Percentiles rank a stretch among this genome's conserved stretches.
phyloP scores from a whole-genome alignment of 2,113 vertebrate genomes.

The Mohoua ochrocephala region DNA sequence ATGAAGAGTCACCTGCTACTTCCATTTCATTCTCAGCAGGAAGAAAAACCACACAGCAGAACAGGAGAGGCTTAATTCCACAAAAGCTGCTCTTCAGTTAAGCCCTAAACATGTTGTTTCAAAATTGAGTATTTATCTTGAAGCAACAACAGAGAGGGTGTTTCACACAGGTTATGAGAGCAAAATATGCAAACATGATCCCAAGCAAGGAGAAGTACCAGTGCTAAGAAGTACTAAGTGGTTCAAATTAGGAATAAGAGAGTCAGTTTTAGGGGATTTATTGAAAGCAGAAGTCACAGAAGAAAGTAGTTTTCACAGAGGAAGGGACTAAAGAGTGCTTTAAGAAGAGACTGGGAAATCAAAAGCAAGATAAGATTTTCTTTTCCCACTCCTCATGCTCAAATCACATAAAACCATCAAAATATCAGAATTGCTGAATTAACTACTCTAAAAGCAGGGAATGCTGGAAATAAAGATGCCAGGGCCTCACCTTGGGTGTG shows the following conservation, averaged over 20 bases:
- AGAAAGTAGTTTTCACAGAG: not conserved
- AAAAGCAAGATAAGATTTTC: not conserved
- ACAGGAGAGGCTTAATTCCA: not conserved
- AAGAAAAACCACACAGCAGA: not conserved
- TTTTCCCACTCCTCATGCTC: not conserved
- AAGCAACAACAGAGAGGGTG: not conserved
- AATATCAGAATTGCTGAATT: not conserved
- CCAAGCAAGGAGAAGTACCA: not conserved
- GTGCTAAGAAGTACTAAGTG: not conserved
- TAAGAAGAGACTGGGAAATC: not conserved
- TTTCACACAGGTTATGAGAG: not conserved
- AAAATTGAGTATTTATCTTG: not conserved
- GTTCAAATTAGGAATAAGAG: not conserved
- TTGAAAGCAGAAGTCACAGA: not conserved
- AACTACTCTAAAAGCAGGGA: not conserved
- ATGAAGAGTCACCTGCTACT: not conserved
- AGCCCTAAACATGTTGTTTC: not conserved
- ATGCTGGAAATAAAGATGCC: not conserved
- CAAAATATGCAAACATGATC: not conserved
- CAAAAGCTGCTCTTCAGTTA: not conserved
- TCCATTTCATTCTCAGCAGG: conserved; percentile 14
- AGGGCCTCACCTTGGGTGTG: not conserved
- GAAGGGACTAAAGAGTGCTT: not conserved
- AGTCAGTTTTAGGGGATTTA: not conserved
- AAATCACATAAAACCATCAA: not conserved